Base-by-base conservation (phyloP, 2,797 vertebrate genomes). In the Lerista edwardsae region DNA sequence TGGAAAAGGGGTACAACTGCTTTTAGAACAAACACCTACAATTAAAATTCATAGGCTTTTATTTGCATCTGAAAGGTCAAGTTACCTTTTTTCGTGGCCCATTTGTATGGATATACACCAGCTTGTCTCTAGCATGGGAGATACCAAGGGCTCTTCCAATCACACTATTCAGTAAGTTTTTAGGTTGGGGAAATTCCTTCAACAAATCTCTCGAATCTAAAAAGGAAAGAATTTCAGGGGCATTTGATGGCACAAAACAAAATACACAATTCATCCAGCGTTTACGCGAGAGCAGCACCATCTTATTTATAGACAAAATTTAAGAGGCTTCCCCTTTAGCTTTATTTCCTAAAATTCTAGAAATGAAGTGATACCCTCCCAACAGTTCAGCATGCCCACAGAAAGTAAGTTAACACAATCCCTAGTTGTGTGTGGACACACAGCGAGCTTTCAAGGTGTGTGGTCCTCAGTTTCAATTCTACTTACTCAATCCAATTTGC, bases 101-200 rank as follows among this genome's bases (percentile, higher is more conserved):
- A 1, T 97, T 98, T 0, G 95, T 97, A 90, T 97, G 98, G 91
- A 94, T 97, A 90, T 99, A 99, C 89, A 97, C 97, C 92, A 99
- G 94, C 64, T 96, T 90, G 86, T 97, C 95, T 68, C 97, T 97
- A 0, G 97, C 93, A 82, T 99, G 96, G 4, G 92, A 96, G 82
- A 96, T 94, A 80, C 97, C 96, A 62, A 99, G 93, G 5, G 97
- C 97, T 72, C 97, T 95, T 77, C 97, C 96, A 51, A 99, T 94
- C 29, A 97, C 96, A 0, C 94, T 96, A 92, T 98, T 94, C 84
- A 99, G 94, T 15, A 99, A 96, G 80, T 92, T 93, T 94, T 99
- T 99, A 2, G 98, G 97, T 64, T 98, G 95, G 73, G 98, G 98
- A 88, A 99, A 99, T 90, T 99, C 97, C 91, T 97, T 97, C 81